Evolutionary conservation across 2,888 invertebrate species (phyloP).

Genomic region (Meteorus cinctellus): DNA sequence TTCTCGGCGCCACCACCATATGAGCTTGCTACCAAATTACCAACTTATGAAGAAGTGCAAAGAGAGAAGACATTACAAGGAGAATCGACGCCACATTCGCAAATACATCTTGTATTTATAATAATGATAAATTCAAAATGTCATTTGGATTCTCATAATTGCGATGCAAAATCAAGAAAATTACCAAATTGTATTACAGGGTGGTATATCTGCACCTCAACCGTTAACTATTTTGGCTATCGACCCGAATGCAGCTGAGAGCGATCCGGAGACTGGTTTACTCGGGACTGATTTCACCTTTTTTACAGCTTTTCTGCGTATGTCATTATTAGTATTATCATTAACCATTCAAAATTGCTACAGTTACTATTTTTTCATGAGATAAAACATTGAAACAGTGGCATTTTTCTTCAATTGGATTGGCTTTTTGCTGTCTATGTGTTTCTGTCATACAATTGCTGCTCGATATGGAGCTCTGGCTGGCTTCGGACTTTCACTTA

Average conservation of each 20-base stretch:
- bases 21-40: conserved; percentile 88
- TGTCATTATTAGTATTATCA: conserved; percentile 55
- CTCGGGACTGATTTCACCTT: conserved; percentile 96
- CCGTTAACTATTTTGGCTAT: conserved; percentile 85
- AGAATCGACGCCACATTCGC: conserved; percentile 75
- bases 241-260: conserved; percentile 82
- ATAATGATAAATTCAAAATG: not conserved
- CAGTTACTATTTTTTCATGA: not conserved
- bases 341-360: conserved; percentile 7
- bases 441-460: conserved; percentile 95
- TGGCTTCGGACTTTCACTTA: conserved; percentile 93
- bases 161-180: conserved; percentile 6
- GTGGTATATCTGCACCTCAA: conserved; percentile 73
- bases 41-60: conserved; percentile 94
- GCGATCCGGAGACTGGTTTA: conserved; percentile 85
- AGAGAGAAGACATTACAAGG: conserved; percentile 88
- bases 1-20: conserved; percentile 93
- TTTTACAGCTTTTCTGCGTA: conserved; percentile 91
- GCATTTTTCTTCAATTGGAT: conserved; percentile 98
- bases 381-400: conserved; percentile 77
- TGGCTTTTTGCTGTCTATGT: conserved; percentile 92
- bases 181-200: conserved; percentile 54
- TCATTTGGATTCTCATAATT: conserved; percentile 1
- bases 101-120: conserved; percentile 65
- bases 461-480: conserved; percentile 94